These are phyloP conservation scores for Enteromius treurensis DNA, from an alignment of 2,797 vertebrate species.

Conservation along the genomic window DNA sequence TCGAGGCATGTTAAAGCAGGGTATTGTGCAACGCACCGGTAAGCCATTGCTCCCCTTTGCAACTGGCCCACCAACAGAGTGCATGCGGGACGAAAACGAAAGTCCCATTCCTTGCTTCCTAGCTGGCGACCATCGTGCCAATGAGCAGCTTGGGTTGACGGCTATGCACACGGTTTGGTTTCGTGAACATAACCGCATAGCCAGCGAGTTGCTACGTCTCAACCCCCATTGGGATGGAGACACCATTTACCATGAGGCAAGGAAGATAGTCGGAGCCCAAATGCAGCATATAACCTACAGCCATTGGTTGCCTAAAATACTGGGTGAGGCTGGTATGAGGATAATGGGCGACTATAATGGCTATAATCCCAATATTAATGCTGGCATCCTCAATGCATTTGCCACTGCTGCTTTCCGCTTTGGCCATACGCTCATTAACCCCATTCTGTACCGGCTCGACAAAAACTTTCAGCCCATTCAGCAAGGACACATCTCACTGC, in stretches of 20 bases:
- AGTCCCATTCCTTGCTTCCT: constrained; percentile 98
- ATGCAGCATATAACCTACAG: constrained; percentile 97
- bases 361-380: constrained; percentile 92
- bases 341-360: constrained; percentile 87
- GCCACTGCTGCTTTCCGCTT: constrained; percentile 97
- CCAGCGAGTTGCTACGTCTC: constrained; percentile 87
- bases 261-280: constrained; percentile 95
- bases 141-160: constrained; percentile 94
- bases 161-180: constrained; percentile 98
- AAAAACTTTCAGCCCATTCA: constrained; percentile 90
- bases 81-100: constrained; percentile 96
- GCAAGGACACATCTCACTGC: constrained; percentile 92
- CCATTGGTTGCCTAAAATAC: constrained; percentile 96
- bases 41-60: constrained; percentile 97
- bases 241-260: constrained; percentile 95
- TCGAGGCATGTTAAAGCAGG: constrained; percentile 92
- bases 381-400: constrained; percentile 91
- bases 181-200: constrained; percentile 95
- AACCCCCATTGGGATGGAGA: constrained; percentile 99
- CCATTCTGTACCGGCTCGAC: constrained; percentile 89
- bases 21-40: constrained; percentile 93
- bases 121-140: constrained; percentile 95
- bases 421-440: constrained; percentile 96
- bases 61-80: constrained; percentile 93
- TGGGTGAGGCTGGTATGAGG: constrained; percentile 91